Evolutionary conservation across 1,140 invertebrate genomes (phyloP).

Genomic region (Oreohelix idahoensis): DNA sequence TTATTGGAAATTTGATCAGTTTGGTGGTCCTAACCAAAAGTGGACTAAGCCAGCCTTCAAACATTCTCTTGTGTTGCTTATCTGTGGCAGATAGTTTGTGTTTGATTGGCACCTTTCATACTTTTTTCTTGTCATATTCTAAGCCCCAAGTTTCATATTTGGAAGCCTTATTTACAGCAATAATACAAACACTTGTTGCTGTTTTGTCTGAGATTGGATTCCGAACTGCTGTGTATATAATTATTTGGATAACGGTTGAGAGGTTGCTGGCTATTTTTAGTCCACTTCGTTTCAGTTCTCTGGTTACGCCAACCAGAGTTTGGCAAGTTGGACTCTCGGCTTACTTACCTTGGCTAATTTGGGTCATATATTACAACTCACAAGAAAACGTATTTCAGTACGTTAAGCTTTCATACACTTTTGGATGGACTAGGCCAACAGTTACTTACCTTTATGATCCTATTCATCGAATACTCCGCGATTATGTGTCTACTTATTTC

Average conservation of each 20-base stretch:
- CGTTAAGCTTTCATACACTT: neutral
- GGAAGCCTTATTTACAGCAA: too few species aligned
- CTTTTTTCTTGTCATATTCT: neutral
- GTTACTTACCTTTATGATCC: neutral
- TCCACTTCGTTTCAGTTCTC: neutral
- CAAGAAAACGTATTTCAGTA: neutral
- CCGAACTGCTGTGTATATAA: neutral
- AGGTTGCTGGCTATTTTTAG: neutral
- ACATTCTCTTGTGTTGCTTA: neutral
- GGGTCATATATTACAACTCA: neutral
- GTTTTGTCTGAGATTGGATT: neutral
- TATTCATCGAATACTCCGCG: neutral
- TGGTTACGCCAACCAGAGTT: neutral
- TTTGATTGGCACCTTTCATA: neutral
- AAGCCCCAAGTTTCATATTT: too few species aligned
- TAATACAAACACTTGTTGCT: neutral
- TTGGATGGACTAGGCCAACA: neutral
- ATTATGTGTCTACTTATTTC: neutral
- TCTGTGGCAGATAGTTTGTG: neutral
- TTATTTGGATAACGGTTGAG: neutral
- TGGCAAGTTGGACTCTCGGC: neutral
- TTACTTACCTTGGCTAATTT: neutral
- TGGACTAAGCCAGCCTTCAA: neutral
- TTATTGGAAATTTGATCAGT: neutral
- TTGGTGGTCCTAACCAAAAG: neutral